A percentile compares a stretch with the other conserved stretches of the same genome.
These are phyloP conservation scores for Mus caroli DNA, from an alignment of 2,797 vertebrate species.

Conservation along the genomic window DNA sequence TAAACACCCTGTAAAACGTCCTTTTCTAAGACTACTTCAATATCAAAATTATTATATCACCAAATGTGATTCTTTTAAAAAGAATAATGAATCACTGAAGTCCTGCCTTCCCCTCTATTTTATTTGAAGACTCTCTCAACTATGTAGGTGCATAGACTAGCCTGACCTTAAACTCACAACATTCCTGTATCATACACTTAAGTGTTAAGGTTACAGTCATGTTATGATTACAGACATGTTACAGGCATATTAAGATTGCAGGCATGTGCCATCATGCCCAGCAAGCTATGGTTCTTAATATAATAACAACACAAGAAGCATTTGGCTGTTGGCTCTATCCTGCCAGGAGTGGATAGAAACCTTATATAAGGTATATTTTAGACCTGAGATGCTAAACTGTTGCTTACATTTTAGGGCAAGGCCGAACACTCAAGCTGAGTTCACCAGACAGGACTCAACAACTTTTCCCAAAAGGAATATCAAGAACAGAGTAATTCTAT, in stretches of 20 bases:
- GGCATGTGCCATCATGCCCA: background rate
- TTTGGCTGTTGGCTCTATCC: conserved; percentile 15
- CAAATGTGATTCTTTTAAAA: background rate
- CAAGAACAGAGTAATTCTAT: conserved; percentile 61
- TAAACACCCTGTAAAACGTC: background rate
- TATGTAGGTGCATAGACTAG: background rate
- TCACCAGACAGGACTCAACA: conserved; percentile 55
- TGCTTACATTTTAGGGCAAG: conserved; percentile 9
- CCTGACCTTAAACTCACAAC: background rate
- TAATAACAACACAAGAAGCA: background rate
- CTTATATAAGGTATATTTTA: conserved; percentile 9
- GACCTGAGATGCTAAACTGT: conserved; percentile 38
- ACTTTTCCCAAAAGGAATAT: conserved; percentile 60
- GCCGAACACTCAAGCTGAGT: conserved; percentile 66
- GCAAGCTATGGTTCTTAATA: conserved; percentile 16
- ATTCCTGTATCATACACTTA: background rate
- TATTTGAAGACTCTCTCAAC: background rate
- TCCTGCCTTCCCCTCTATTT: background rate
- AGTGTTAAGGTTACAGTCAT: background rate
- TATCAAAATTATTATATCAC: conserved; percentile 25
- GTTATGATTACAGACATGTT: background rate
- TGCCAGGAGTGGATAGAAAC: background rate
- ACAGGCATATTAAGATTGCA: background rate
- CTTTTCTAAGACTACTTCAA: conserved; percentile 50
- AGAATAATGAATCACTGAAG: conserved; percentile 44